Conservation (phyloP, 2,888 invertebrate species). For the Scrobipalpa atriplicella region DNA sequence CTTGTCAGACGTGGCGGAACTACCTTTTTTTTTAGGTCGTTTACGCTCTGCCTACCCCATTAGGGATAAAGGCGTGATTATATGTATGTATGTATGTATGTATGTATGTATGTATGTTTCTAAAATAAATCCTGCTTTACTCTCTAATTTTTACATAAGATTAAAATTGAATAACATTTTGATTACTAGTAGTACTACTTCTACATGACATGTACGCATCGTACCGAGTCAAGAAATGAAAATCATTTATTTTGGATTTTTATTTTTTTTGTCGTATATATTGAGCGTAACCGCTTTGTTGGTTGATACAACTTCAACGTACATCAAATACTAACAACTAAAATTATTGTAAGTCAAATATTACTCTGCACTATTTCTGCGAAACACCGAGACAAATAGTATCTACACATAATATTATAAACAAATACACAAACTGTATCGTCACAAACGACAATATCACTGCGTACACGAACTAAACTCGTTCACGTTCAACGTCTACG, state of each 20-base stretch:
- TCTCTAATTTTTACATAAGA: too few species aligned
- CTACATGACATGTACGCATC: too few species aligned
- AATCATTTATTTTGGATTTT: conserved; percentile 3
- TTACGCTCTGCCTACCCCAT: too few species aligned
- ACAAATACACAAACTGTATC: background rate
- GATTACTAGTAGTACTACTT: too few species aligned
- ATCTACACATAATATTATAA: conserved; percentile 15
- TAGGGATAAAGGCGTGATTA: too few species aligned
- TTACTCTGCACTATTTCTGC: conserved; percentile 16
- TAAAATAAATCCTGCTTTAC: too few species aligned
- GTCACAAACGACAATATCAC: background rate
- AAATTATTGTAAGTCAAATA: conserved; percentile 19
- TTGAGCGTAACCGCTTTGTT: conserved; percentile 17
- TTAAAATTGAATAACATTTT: too few species aligned
- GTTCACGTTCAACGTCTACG: background rate
- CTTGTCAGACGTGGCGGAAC: too few species aligned
- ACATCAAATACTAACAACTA: conserved; percentile 21
- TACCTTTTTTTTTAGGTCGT: too few species aligned
- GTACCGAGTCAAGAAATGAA: background rate
- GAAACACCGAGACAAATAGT: conserved; percentile 5
- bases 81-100: too few species aligned
- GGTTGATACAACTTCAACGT: conserved; percentile 20
- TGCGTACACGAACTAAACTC: conserved; percentile 12
- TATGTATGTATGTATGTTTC: too few species aligned
- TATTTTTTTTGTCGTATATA: conserved; percentile 8